Evolutionary conservation across 2,888 invertebrate species (phyloP), one percentile per base, ranked within the genome.

Genomic region (Clostera curtula): DNA sequence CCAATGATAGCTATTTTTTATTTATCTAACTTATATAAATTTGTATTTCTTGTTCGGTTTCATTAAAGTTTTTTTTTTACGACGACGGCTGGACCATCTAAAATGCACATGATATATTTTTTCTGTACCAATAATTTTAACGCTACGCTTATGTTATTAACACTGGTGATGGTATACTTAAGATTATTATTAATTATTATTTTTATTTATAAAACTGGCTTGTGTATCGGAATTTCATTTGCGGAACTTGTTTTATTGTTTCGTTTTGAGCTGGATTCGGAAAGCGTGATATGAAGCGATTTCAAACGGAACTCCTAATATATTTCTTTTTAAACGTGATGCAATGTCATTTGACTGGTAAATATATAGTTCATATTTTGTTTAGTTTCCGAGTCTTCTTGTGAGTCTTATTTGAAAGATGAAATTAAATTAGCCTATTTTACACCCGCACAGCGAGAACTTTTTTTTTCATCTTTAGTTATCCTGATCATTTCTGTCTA

Each of bases 31-130:
- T 33, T 12, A n/a, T n/a, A n/a, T n/a, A n/a, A n/a, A n/a, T n/a
- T n/a, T n/a, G n/a, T 34, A 19, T 31, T 26, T 27, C 23, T 3
- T 18, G 29, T 40, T 32, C 29, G 39, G 39, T 36, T 34, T 34
- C 31, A 40, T n/a, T n/a, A n/a, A n/a, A n/a, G n/a, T n/a, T n/a
- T n/a, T n/a, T n/a, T 29, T 33, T 30, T 29, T 43, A 47, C 50
- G 73, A 74, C 68, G 73, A 56, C 8, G 46, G 50, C n/a, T 56
- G 79, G 80, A 80, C 80, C 76, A 57, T 71, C 75, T 60, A 75
- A 77, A 74, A 56, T 79, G 68, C 80, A 82, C 80, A 79, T 77
- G 69, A 70, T 74, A 66, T 60, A 27, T 24, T 30, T 33, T 47
- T 27, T 49, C 36, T 55, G 43, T 53, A 52, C 41, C 41, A 42